A percentile compares a stretch with the other conserved stretches of the same genome.
Conservation (phyloP, 2,797 vertebrate genomes). For the Sebastes kiyomatsui region DNA sequence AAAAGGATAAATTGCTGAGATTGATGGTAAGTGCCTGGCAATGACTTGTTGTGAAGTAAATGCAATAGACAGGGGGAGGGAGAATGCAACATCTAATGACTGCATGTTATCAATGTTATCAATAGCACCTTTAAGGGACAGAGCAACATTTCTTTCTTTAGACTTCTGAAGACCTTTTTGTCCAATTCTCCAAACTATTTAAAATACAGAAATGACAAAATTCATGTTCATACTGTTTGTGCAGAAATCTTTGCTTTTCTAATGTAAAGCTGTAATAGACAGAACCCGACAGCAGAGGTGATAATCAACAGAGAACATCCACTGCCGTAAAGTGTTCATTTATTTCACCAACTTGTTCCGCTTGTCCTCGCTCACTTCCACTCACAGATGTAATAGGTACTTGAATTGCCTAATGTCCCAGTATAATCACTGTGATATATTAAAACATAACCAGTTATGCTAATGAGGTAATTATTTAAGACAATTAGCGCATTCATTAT, state of each 20-base stretch:
- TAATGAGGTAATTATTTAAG: slow-evolving; percentile 34
- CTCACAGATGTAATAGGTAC: slow-evolving; percentile 41
- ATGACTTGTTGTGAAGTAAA: no score
- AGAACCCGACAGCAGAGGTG: not conserved
- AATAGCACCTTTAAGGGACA: not conserved
- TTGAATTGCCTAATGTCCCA: slow-evolving; percentile 17
- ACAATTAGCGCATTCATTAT: slow-evolving; percentile 36
- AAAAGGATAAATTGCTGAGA: no score
- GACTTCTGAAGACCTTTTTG: not conserved
- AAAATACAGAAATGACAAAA: not conserved
- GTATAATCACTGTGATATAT: slow-evolving; percentile 19
- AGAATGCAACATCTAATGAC: no score
- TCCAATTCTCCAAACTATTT: not conserved
- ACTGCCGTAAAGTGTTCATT: not conserved
- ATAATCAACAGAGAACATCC: not conserved
- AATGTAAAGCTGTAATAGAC: slow-evolving; percentile 13
- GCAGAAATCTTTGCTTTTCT: not conserved
- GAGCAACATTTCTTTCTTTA: not conserved
- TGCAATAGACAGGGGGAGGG: no score
- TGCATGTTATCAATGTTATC: no score
- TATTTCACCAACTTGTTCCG: slow-evolving; percentile 9
- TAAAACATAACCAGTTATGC: slow-evolving; percentile 1
- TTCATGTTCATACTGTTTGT: not conserved
- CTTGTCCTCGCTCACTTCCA: slow-evolving; percentile 26
- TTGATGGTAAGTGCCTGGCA: no score